phyloP scores from a whole-genome alignment of 2,797 vertebrate genomes.

The Gallinago nigripennis region DNA sequence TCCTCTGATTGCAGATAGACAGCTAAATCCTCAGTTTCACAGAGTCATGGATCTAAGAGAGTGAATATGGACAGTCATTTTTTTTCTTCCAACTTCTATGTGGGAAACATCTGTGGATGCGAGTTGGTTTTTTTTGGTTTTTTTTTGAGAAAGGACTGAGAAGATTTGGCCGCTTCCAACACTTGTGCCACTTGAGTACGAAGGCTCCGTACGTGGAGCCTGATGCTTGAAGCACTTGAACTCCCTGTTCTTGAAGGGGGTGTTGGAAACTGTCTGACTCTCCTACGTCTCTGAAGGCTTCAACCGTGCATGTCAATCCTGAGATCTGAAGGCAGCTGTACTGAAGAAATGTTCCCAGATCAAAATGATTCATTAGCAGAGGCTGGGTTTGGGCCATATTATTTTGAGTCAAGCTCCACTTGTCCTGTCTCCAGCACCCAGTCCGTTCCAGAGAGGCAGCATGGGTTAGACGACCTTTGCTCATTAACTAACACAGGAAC shows the following conservation, averaged over 20 bases:
- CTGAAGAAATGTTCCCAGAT: neutral
- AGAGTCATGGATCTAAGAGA: neutral
- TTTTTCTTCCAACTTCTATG: neutral
- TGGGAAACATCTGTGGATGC: neutral
- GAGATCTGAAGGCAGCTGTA: neutral
- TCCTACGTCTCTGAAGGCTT: neutral
- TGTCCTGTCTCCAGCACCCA: neutral
- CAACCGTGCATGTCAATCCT: neutral
- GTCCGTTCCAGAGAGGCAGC: neutral
- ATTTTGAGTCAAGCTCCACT: neutral
- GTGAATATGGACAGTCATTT: neutral
- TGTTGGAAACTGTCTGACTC: neutral
- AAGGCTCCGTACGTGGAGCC: fast-evolving
- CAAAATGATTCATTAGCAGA: slow-evolving; percentile 43
- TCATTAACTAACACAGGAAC: neutral
- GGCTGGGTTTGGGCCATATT: neutral
- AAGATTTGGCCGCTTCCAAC: neutral
- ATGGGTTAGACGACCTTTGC: neutral
- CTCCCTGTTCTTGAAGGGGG: neutral
- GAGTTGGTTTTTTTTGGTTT: too few relatives aligned
- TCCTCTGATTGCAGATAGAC: neutral
- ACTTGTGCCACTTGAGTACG: neutral
- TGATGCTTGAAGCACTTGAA: neutral
- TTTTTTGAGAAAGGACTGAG: neutral
- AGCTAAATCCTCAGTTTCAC: neutral